Base-by-base conservation (phyloP, 2,113 vertebrate genomes). In the Jacana jacana region DNA sequence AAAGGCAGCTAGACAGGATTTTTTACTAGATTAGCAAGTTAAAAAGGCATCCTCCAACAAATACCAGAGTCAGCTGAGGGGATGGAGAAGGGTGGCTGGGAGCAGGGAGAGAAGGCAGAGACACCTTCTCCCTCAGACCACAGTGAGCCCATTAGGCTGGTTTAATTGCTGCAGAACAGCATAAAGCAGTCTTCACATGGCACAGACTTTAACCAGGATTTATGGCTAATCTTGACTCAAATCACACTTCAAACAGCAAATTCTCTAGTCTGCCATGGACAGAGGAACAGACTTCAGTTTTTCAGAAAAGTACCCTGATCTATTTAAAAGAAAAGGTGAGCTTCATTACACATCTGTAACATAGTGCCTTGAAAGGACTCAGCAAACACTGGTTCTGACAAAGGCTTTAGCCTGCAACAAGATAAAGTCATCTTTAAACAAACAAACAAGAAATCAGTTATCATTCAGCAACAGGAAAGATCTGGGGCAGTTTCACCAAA, bases 11-110 rank as follows among this genome's bases (percentile, higher is more conserved):
- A 57, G 39, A 60, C 7, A 27, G 30, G 75, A 88, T 70, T 90
- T 94, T 94, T 96, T 61, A 68, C 66, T 65, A 54, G 88, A 90
- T 90, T 83, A 94, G 17, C 15, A 68, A 83, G 40, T 80, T 88
- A n/a, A 90, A 90, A 51, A 12, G 46, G 40, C 51, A 73, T 57
- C 90, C 15, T 85, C 71, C 61, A 80, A 80, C 20, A 82, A 88
- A 86, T 24, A 46, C 17, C 63, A 83, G 44, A 76, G 44, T 10
- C 31, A 80, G 49, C 22, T 37, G 44, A 82, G 69, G 46, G 17
- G 23, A 82, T 71, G 33, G 20, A 49, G 61, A 44, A 94, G 24
- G 49, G 22, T 25, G 39, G 33, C 18, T 57, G 40, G 35, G 19
- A 83, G 17, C 25, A 48, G 33, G 13, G 24, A 89, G 22, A 40